Percentiles rank a stretch among this genome's conserved stretches.
phyloP scores from a whole-genome alignment of 1,140 invertebrate genomes.

The Leptinotarsa undecemlineata region DNA sequence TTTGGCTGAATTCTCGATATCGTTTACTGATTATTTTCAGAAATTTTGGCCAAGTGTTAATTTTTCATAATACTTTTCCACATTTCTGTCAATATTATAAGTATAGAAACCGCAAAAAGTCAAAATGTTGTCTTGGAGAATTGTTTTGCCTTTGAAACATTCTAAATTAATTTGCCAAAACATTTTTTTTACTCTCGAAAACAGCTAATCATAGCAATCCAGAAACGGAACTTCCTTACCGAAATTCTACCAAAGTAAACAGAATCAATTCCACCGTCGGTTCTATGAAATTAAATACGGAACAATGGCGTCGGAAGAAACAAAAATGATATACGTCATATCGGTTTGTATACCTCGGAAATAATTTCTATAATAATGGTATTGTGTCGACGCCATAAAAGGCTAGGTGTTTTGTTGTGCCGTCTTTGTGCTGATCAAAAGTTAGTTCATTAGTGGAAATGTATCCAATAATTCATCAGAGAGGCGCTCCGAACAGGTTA shows the following conservation, averaged over 20 bases:
- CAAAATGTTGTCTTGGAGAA: too few relatives aligned
- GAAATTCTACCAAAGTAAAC: not conserved
- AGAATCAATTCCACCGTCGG: not conserved
- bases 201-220: too few relatives aligned
- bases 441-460: slow-evolving; percentile 55
- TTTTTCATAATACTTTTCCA: too few relatives aligned
- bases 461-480: slow-evolving; percentile 53
- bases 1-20: too few relatives aligned
- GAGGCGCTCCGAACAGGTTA: slow-evolving; percentile 30
- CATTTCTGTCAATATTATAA: too few relatives aligned
- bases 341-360: slow-evolving; percentile 19
- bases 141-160: too few relatives aligned
- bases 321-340: slow-evolving; percentile 23
- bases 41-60: too few relatives aligned
- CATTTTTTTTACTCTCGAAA: too few relatives aligned
- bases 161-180: too few relatives aligned
- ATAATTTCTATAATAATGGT: slow-evolving; percentile 29
- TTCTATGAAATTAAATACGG: slow-evolving; percentile 9
- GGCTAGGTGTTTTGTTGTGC: slow-evolving; percentile 39
- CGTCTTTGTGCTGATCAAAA: slow-evolving; percentile 42
- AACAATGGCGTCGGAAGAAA: slow-evolving; percentile 22
- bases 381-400: slow-evolving; percentile 40
- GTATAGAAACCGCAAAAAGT: too few relatives aligned
- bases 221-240: too few relatives aligned
- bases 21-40: too few relatives aligned